These are phyloP conservation scores for Epinotia bilunana DNA, from an alignment of 2,888 invertebrate species.

Conservation along the genomic window DNA sequence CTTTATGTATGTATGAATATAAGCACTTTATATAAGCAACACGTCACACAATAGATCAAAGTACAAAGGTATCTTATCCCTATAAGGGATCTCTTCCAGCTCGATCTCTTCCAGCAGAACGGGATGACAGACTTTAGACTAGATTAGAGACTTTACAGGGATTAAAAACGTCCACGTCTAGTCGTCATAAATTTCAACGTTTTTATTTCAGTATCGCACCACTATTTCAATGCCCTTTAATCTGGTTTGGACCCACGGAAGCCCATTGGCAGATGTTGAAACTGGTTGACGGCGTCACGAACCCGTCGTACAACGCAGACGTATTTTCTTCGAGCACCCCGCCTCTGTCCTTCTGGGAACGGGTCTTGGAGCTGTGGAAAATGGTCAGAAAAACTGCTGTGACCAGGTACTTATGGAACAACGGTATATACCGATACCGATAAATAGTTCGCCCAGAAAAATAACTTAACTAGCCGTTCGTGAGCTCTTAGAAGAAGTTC, in stretches of 20 bases:
- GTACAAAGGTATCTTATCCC: no score
- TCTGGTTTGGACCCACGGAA: constrained; percentile 68
- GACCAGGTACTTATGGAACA: constrained; percentile 55
- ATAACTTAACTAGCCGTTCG: background rate
- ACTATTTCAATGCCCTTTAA: constrained; percentile 64
- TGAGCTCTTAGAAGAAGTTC: no score
- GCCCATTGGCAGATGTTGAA: constrained; percentile 64
- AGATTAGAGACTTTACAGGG: background rate
- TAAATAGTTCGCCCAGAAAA: background rate
- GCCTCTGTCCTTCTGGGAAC: constrained; percentile 61
- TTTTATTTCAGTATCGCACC: constrained; percentile 61
- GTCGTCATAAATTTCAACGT: background rate
- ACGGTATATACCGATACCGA: no score
- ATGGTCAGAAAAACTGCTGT: constrained; percentile 54
- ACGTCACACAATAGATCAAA: no score
- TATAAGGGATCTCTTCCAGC: no score
- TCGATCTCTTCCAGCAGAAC: no score
- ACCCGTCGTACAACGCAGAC: constrained; percentile 67
- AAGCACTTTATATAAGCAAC: no score
- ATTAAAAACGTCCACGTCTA: background rate
- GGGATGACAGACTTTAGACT: no score
- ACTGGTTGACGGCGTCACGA: constrained; percentile 64
- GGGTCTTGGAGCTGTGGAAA: constrained; percentile 57
- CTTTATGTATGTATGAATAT: no score
- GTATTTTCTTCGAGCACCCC: constrained; percentile 56